These are phyloP conservation scores for Deladenus siricidicola DNA, from an alignment of 2,888 invertebrate species.

Conservation along the genomic window DNA sequence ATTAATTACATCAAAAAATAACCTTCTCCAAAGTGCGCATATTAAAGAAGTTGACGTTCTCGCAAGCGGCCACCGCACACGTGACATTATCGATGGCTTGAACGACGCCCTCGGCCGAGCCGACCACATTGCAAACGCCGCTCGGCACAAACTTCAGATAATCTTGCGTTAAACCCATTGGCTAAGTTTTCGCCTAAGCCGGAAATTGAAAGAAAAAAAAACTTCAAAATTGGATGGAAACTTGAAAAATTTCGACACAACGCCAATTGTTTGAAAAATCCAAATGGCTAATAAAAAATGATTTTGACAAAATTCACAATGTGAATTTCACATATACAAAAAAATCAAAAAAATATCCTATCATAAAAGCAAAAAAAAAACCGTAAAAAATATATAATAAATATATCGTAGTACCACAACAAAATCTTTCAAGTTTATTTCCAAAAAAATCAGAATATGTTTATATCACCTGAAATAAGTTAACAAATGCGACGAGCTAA, in stretches of 20 bases:
- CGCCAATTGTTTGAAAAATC: background rate
- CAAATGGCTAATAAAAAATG: background rate
- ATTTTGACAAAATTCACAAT: background rate
- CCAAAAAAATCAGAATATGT: background rate
- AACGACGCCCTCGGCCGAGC: conserved; percentile 66
- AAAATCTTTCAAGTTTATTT: too few species aligned
- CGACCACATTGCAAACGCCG: conserved; percentile 79
- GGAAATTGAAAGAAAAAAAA: too few species aligned
- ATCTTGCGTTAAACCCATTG: conserved; percentile 66
- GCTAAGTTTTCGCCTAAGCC: too few species aligned
- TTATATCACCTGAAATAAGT: too few species aligned
- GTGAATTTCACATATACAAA: background rate
- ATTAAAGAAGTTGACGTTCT: conserved; percentile 90
- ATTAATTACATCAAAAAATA: background rate
- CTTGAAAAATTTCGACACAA: background rate
- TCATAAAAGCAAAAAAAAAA: too few species aligned
- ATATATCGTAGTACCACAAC: background rate
- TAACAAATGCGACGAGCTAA: too few species aligned
- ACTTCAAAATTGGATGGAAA: background rate
- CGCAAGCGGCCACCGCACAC: conserved; percentile 82
- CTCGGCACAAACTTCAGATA: conserved; percentile 78
- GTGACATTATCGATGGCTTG: conserved; percentile 70
- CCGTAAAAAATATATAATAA: background rate
- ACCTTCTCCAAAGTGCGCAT: conserved; percentile 75
- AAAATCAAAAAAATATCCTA: background rate